These are phyloP conservation scores for Sphinx pinastri DNA, from an alignment of 2,888 invertebrate species.

Conservation along the genomic window DNA sequence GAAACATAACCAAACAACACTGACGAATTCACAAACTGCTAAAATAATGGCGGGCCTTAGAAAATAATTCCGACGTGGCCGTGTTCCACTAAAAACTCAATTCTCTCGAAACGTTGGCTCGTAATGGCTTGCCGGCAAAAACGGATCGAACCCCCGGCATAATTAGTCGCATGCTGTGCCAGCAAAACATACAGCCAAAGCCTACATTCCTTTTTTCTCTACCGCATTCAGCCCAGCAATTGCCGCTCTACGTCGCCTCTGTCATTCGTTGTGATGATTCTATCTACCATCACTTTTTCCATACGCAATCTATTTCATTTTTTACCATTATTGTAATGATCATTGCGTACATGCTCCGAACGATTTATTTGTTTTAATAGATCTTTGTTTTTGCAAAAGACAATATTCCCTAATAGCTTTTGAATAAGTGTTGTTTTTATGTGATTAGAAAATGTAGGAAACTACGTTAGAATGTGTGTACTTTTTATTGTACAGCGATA, in stretches of 20 bases:
- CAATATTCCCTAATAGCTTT: conserved; percentile 18
- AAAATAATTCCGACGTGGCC: conserved; percentile 25
- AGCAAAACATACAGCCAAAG: conserved; percentile 49
- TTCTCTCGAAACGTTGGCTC: conserved; percentile 60
- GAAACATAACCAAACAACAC: background rate
- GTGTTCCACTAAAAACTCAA: conserved; percentile 67
- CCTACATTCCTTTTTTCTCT: conserved; percentile 51
- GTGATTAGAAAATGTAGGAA: conserved; percentile 15
- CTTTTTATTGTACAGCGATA: background rate
- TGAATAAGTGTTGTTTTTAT: conserved; percentile 5
- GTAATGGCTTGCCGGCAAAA: conserved; percentile 65
- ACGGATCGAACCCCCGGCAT: conserved; percentile 70
- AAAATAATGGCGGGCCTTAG: conserved; percentile 21
- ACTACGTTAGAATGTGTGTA: background rate
- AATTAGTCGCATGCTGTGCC: conserved; percentile 76
- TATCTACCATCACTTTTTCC: conserved; percentile 37
- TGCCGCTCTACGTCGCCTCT: conserved; percentile 58
- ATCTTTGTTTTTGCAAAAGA: background rate
- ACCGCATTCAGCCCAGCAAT: conserved; percentile 56
- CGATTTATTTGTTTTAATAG: conserved; percentile 37
- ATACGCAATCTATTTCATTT: conserved; percentile 40
- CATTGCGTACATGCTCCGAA: conserved; percentile 38
- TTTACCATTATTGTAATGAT: conserved; percentile 41
- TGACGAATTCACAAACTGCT: conserved; percentile 2
- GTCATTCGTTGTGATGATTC: conserved; percentile 50